These are phyloP conservation scores for Pseudonaja textilis DNA, from an alignment of 2,113 vertebrate genomes.

Conservation along the genomic window DNA sequence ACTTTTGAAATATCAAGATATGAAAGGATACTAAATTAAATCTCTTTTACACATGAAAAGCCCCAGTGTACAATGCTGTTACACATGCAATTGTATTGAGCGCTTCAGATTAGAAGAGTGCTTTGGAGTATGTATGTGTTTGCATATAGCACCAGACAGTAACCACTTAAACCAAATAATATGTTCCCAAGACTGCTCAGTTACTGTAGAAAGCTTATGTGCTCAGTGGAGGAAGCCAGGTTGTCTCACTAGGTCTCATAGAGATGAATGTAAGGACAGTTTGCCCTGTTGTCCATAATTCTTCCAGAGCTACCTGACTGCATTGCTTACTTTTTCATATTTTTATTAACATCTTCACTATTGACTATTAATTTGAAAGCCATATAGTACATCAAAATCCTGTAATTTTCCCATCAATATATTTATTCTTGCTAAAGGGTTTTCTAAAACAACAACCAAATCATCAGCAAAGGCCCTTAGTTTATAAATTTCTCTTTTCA, in stretches of 20 bases:
- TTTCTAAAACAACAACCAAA: too few relatives aligned
- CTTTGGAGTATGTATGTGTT: background rate
- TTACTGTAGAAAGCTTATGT: background rate
- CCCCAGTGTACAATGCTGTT: background rate
- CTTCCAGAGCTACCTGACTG: too few relatives aligned
- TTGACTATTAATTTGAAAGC: too few relatives aligned
- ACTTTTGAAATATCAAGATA: background rate
- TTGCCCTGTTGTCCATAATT: too few relatives aligned
- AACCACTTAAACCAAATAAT: background rate
- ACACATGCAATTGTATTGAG: background rate
- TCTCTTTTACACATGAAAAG: background rate
- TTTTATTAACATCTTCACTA: too few relatives aligned
- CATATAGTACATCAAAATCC: too few relatives aligned
- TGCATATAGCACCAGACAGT: background rate
- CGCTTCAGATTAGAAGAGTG: background rate
- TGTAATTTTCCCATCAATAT: too few relatives aligned
- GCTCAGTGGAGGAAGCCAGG: background rate
- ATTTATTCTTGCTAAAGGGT: too few relatives aligned
- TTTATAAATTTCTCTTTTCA: too few relatives aligned
- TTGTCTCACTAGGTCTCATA: background rate
- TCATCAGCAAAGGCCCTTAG: too few relatives aligned
- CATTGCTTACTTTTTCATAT: too few relatives aligned
- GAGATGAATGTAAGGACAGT: too few relatives aligned
- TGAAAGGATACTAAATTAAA: background rate
- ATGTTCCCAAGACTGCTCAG: background rate